Base-by-base conservation (phyloP, 2,113 vertebrate species). In the Cnemophilus loriae region DNA sequence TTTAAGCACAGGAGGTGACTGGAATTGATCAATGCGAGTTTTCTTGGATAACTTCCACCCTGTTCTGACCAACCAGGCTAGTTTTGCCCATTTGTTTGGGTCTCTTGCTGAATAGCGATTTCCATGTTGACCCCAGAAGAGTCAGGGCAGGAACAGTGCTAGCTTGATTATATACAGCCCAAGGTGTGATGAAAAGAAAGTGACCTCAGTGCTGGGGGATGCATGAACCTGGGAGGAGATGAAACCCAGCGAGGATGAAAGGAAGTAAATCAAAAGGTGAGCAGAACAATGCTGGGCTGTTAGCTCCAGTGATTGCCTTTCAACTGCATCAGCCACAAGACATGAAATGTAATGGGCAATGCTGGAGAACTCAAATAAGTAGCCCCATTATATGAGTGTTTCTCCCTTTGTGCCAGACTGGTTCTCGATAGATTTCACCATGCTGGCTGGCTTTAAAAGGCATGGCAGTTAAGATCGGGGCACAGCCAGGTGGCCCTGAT, bases 181-280 rank as follows among this genome's bases (percentile, higher is more conserved):
- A 75, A 87, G 67, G 70, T 90, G 74, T 57, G 90, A 85, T 89
- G 84, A 93, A 95, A 94, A 92, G 96, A 82, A 87, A 94, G 64
- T 32, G 75, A 94, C 95, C 96, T 88, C 65, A 13, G 71, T 96
- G 86, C 88, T 93, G 61, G 86, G 65, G 46, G 55, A 89, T 64
- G 50, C 60, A 24, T 88, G 91, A 95, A 95, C 95, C 79, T 65
- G 80, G 91, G 95, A 96, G 82, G 94, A 97, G 93, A 96, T 84
- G 70, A 95, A 96, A 97, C 77, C 79, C 84, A 63, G 76, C 0
- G 0, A 94, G 74, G 88, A 97, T 95, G 73, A 96, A 97, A 97
- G 90, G 84, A 87, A 95, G 86, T 93, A 97, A 96, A 97, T 97
- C 90, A 96, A 95, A 97, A 91, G 93, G 93, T 93, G 93, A 96